These are phyloP conservation scores for Scelioninae gen. 2 DNA, from an alignment of 2,888 invertebrate genomes.

Conservation along the genomic window DNA sequence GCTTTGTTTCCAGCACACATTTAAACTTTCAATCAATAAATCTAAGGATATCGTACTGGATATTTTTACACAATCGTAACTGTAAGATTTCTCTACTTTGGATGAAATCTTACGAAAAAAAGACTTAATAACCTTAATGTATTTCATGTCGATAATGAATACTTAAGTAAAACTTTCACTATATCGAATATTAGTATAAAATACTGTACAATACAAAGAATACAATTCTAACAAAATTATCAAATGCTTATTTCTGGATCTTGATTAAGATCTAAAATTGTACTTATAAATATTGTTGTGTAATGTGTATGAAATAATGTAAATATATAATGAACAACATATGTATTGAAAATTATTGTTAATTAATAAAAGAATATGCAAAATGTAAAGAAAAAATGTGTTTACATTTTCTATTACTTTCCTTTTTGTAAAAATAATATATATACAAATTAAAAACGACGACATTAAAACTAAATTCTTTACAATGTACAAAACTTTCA, in stretches of 20 bases:
- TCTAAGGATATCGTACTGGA: not conserved
- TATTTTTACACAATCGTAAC: constrained; percentile 27
- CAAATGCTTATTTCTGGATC: constrained; percentile 56
- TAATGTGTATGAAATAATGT: constrained; percentile 70
- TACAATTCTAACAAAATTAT: constrained; percentile 8
- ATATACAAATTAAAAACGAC: too few relatives aligned
- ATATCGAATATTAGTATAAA: not conserved
- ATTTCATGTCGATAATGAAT: constrained; percentile 12
- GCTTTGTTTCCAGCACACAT: too few relatives aligned
- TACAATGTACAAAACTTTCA: too few relatives aligned
- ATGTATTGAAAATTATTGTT: constrained; percentile 72
- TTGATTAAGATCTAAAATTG: constrained; percentile 39
- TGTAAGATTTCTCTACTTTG: not conserved
- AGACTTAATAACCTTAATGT: constrained; percentile 7
- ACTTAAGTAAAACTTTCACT: constrained; percentile 4
- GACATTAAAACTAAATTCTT: too few relatives aligned
- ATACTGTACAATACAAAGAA: constrained; percentile 5
- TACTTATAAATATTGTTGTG: constrained; percentile 65
- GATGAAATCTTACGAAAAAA: constrained; percentile 1
- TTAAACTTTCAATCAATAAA: too few relatives aligned
- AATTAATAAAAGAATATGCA: constrained; percentile 72
- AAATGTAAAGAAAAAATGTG: too few relatives aligned
- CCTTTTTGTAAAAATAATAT: too few relatives aligned
- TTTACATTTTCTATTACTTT: too few relatives aligned
- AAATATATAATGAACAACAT: constrained; percentile 72